Conservation (phyloP, 2,888 invertebrate species). For the Synanthedon tipuliformis region DNA sequence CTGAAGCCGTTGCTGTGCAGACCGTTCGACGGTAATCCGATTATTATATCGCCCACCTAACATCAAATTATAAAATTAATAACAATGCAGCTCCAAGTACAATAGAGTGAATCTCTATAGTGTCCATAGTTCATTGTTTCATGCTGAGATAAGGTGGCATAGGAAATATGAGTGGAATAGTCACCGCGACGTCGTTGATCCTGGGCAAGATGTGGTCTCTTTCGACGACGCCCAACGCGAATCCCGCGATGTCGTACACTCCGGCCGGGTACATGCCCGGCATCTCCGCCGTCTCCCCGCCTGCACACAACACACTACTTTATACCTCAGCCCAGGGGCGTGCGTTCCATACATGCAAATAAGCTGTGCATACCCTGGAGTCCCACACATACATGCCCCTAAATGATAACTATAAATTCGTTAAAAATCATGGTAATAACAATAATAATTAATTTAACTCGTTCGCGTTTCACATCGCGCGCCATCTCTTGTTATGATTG, state of each 20-base stretch:
- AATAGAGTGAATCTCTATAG: too few relatives aligned
- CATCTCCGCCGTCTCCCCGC: constrained; percentile 95
- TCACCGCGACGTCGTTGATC: constrained; percentile 72
- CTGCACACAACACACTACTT: constrained; percentile 41
- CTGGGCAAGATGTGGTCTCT: constrained; percentile 78
- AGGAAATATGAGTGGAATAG: neutral
- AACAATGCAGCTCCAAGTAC: neutral
- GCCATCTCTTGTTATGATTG: too few relatives aligned
- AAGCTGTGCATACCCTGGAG: too few relatives aligned
- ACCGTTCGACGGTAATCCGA: constrained; percentile 92
- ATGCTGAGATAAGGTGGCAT: too few relatives aligned
- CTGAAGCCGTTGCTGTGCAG: constrained; percentile 98
- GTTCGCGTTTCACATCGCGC: too few relatives aligned
- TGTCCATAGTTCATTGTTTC: too few relatives aligned
- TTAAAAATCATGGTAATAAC: too few relatives aligned
- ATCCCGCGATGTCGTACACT: constrained; percentile 96
- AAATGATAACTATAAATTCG: too few relatives aligned
- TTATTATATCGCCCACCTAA: constrained; percentile 81
- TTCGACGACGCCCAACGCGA: constrained; percentile 94
- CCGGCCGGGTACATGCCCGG: constrained; percentile 89
- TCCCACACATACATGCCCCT: too few relatives aligned
- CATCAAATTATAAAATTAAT: neutral
- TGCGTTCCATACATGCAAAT: too few relatives aligned
- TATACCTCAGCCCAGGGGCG: too few relatives aligned
- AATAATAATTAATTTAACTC: too few relatives aligned